phyloP scores from a whole-genome alignment of 2,888 invertebrate species.

The Ethmia dodecea region DNA sequence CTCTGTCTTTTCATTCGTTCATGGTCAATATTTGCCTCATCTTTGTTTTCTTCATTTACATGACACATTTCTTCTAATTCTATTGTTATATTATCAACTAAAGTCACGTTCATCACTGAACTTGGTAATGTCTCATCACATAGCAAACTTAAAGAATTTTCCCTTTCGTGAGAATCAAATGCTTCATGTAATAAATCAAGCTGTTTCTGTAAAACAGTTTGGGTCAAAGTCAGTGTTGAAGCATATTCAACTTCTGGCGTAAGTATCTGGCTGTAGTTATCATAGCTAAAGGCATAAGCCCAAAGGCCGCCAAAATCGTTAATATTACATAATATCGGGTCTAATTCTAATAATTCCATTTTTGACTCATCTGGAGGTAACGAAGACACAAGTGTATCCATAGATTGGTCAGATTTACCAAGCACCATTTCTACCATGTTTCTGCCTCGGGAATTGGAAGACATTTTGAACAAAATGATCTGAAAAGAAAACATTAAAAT shows the following conservation, averaged over 20 bases:
- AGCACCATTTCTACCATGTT: neutral
- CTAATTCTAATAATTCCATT: neutral
- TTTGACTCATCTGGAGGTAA: neutral
- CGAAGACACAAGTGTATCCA: neutral
- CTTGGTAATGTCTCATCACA: neutral
- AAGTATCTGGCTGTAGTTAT: slow-evolving; percentile 1
- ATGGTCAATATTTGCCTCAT: neutral
- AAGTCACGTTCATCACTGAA: neutral
- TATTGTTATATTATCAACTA: neutral
- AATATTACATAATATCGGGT: neutral
- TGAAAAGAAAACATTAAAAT: neutral
- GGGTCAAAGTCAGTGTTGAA: neutral
- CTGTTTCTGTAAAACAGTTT: neutral
- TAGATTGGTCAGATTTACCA: neutral
- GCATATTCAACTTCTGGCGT: slow-evolving; percentile 3
- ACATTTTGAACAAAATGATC: slow-evolving; percentile 3
- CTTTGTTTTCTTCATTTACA: neutral
- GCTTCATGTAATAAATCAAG: neutral
- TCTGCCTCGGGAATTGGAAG: slow-evolving; percentile 1
- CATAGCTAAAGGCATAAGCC: neutral
- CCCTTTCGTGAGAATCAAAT: neutral
- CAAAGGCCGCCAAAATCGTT: neutral
- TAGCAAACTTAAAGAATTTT: neutral
- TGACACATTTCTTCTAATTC: neutral
- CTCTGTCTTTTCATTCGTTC: neutral